These are phyloP conservation scores for Neomonachus schauinslandi DNA, from an alignment of 2,113 vertebrate genomes.

Conservation along the genomic window DNA sequence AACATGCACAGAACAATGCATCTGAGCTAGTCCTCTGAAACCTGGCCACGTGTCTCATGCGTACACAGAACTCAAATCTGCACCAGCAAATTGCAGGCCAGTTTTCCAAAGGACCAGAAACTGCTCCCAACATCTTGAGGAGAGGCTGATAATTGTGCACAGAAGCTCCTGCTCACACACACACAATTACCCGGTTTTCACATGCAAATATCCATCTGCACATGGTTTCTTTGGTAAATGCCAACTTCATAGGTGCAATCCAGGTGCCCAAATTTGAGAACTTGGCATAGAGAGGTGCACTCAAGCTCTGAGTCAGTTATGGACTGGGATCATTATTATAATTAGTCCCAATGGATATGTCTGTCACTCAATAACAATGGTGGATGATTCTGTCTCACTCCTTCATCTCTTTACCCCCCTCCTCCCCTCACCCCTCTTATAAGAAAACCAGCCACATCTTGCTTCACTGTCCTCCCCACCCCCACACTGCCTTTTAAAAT, in stretches of 20 bases:
- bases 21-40: neutral
- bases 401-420: neutral
- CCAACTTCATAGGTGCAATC: conserved; percentile 68
- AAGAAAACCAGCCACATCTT: conserved; percentile 40
- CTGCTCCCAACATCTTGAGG: neutral
- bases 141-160: conserved; percentile 9
- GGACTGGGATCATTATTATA: conserved; percentile 32
- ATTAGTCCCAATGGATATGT: conserved; percentile 39
- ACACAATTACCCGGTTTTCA: conserved; percentile 61
- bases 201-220: conserved; percentile 75
- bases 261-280: conserved; percentile 62
- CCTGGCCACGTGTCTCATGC: rapidly evolving
- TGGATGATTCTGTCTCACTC: conserved; percentile 38
- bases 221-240: conserved; percentile 56
- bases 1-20: rapidly evolving
- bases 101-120: conserved; percentile 41
- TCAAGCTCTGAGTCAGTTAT: neutral
- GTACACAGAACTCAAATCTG: neutral
- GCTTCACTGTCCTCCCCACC: neutral
- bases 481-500: neutral
- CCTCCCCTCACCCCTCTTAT: neutral
- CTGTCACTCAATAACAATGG: conserved; percentile 58
- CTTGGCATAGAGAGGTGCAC: conserved; percentile 51
- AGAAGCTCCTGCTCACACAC: conserved; percentile 27
- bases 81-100: neutral